Percentiles rank a stretch among this genome's conserved stretches.
Evolutionary conservation across 2,113 vertebrate species (phyloP).

Genomic region (Lepisosteus oculatus): DNA sequence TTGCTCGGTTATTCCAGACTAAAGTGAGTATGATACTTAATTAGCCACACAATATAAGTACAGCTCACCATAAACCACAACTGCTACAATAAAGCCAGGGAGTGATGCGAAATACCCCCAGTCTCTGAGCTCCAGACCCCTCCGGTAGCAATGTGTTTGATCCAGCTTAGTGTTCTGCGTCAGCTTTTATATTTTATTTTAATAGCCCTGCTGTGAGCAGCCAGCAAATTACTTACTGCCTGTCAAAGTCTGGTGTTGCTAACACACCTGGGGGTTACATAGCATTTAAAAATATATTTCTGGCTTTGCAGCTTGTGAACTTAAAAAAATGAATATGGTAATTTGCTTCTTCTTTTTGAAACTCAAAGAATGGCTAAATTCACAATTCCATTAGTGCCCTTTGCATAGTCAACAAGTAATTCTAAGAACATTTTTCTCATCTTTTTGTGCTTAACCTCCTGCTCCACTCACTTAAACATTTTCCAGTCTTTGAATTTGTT

Average conservation of each 20-base stretch:
- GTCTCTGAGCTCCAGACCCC: neutral
- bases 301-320: neutral
- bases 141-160: neutral
- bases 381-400: conserved; percentile 1
- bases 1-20: too few species aligned
- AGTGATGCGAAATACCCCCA: neutral
- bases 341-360: neutral
- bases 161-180: conserved; percentile 3
- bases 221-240: neutral
- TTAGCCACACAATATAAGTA: too few species aligned
- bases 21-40: too few species aligned
- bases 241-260: neutral
- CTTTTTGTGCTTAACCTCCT: too few species aligned
- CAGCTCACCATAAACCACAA: too few species aligned
- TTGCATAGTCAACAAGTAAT: too few species aligned
- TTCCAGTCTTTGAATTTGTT: too few species aligned
- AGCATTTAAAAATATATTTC: neutral
- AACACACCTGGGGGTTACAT: conserved; percentile 2
- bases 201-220: neutral
- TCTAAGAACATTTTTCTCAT: too few species aligned
- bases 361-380: neutral
- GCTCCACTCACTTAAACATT: too few species aligned
- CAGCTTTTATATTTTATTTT: neutral
- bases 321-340: neutral
- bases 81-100: neutral